Base-by-base conservation (phyloP, 2,888 invertebrate genomes). In the Dione juno region DNA sequence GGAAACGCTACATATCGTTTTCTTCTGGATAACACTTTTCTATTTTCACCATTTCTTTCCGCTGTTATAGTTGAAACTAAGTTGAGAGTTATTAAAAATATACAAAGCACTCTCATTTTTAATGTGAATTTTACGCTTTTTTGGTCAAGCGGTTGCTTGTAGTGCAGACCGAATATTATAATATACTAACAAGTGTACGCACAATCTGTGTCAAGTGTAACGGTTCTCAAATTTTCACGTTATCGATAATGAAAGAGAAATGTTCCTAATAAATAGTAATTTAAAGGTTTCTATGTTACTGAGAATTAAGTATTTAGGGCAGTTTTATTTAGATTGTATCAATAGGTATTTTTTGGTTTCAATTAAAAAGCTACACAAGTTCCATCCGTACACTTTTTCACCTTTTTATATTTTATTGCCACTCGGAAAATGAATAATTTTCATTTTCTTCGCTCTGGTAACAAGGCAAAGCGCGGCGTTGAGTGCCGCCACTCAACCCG, bases 1-100 rank as follows among this genome's bases (percentile, higher is more conserved):
- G 96, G 96, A 86, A 96, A 96, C 37, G 95, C 95, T 13, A 96
- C 93, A 80, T 95, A 96, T 78, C 96, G 90, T 78, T 94, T 94
- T 73, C 88, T 91, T 70, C 95, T 90, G 0, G 94, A 94, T 74
- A 95, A 86, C 76, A 91, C 78, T 75, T 84, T 91, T 16, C 88
- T 83, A 64, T 72, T 70, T 69, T 69, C 70, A 52, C 71, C 75
- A 54, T 76, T 75, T 79, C 77, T 72, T n/a, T 70, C 82, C 77
- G 64, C 84, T 82, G 57, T 57, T 35, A 72, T 66, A 9, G 69
- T 59, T 16, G 21, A 53, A 57, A 73, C 28, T 37, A 61, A 65
- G 9, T 10, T 40, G 6, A 64, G 19, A 52, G 50, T 13, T 40
- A 40, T 19, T 1, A 64, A 19, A 52, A 19, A n/a, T 13, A 14